These are phyloP conservation scores for Cataglyphis hispanica DNA, from an alignment of 1,140 invertebrate genomes.

Conservation along the genomic window DNA sequence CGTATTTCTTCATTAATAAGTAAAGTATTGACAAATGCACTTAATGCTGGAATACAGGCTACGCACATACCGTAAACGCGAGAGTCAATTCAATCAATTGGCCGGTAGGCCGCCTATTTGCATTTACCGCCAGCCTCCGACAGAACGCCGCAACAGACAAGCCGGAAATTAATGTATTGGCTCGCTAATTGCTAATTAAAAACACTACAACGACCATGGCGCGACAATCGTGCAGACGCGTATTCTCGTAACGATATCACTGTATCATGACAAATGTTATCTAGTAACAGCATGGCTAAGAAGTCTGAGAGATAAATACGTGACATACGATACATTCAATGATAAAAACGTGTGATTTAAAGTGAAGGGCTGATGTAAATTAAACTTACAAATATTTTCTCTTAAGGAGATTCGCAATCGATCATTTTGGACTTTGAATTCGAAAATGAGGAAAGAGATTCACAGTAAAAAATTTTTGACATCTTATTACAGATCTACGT, in stretches of 20 bases:
- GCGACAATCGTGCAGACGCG: constrained; percentile 5
- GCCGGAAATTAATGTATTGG: constrained; percentile 86
- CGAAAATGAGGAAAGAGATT: not conserved
- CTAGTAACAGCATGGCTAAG: not conserved
- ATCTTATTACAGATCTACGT: not conserved
- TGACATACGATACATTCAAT: not conserved
- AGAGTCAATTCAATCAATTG: constrained; percentile 86
- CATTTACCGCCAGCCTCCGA: constrained; percentile 80
- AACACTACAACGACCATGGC: constrained; percentile 75
- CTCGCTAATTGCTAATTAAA: constrained; percentile 86
- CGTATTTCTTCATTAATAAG: not conserved
- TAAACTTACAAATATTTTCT: not conserved
- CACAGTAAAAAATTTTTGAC: not conserved
- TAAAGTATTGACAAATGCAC: constrained; percentile 1
- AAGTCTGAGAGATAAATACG: not conserved
- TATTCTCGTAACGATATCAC: not conserved
- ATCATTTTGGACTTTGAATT: not conserved
- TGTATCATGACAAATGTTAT: not conserved
- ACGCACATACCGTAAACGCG: constrained; percentile 48
- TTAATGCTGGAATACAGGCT: not conserved
- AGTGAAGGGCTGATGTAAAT: not conserved
- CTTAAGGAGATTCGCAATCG: not conserved
- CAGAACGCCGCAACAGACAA: constrained; percentile 83
- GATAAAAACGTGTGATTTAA: not conserved
- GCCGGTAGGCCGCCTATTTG: constrained; percentile 82